Base-by-base conservation (phyloP, 1,140 invertebrate genomes). In the Diorhabda elongata region DNA sequence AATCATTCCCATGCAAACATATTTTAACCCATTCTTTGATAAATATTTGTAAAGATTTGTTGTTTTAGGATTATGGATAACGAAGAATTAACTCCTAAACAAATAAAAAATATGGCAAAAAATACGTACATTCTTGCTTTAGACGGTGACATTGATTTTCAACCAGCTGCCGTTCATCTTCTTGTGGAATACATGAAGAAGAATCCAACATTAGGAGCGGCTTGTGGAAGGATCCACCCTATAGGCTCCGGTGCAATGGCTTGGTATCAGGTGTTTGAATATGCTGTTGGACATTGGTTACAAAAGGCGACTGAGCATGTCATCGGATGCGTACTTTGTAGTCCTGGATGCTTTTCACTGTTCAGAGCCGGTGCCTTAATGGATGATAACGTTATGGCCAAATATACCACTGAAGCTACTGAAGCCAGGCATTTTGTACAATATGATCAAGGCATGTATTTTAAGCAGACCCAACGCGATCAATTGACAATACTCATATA, bases 241-340 rank as follows among this genome's bases (percentile, higher is more conserved):
- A 87, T 95, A 69, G 95, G 95, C 4, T 86, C 68, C 70, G 93
- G 94, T 67, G 90, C 92, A 3, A 93, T 97, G 89, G 91, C 94
- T 26, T 97, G 93, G 94, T 96, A 96, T 76, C 95, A 97, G 81
- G 91, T 92, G 78, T 97, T 97, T 77, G 95, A 97, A 81, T 97
- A 97, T 76, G 94, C 95, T 3, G 91, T 97, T 76, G 93, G 92
- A 58, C 95, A 97, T 86, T 97, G 95, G 95, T 86, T 97, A 59
- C 95, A 97, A 83, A 97, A 97, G 80, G 92, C 95, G n/a, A 95
- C 95, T 0, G 95, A 97, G 80, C 94, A 97, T 77, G 92, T 94
- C 76, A 93, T 94, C 76, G 93, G 89, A 2, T 95, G 92, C 79
- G 93, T 95, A 2, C 85, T 95, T 4, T 95, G 93, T 82, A 92